Conservation (phyloP, 2,888 invertebrate species). For the Lasioglossum leucozonium region DNA sequence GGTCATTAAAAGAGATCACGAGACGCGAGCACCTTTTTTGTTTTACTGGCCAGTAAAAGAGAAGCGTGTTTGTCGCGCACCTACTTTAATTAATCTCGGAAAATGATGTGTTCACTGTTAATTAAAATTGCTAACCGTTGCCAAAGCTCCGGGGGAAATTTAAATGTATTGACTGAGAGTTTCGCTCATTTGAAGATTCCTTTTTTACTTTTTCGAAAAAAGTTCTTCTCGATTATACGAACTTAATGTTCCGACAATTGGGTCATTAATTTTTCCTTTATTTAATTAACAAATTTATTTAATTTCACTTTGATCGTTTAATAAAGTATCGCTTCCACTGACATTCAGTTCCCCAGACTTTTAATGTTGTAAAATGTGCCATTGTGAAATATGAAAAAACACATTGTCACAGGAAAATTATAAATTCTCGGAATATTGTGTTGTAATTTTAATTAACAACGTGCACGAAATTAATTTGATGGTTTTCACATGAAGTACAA, state of each 20-base stretch:
- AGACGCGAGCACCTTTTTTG: not conserved
- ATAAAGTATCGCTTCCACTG: not conserved
- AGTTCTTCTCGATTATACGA: not conserved
- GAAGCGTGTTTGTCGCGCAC: conserved; percentile 24
- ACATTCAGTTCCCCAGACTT: not conserved
- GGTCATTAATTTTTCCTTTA: not conserved
- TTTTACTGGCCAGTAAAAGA: conserved; percentile 15
- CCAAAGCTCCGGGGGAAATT: not conserved
- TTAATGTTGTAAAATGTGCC: not conserved
- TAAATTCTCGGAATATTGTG: not conserved
- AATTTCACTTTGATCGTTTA: not conserved
- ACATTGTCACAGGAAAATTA: not conserved
- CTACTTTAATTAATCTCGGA: conserved; percentile 12
- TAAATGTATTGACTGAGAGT: not conserved
- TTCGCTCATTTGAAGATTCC: not conserved
- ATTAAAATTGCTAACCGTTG: not conserved
- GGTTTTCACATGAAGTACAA: not conserved
- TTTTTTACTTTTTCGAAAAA: not conserved
- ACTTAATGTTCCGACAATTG: not conserved
- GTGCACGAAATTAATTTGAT: too few relatives aligned
- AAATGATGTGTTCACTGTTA: not conserved
- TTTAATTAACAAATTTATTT: not conserved
- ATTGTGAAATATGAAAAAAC: not conserved
- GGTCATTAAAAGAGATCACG: conserved; percentile 38
- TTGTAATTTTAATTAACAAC: not conserved